Evolutionary conservation across 2,888 invertebrate genomes (phyloP).

Genomic region (Amblyjoppa proteus): DNA sequence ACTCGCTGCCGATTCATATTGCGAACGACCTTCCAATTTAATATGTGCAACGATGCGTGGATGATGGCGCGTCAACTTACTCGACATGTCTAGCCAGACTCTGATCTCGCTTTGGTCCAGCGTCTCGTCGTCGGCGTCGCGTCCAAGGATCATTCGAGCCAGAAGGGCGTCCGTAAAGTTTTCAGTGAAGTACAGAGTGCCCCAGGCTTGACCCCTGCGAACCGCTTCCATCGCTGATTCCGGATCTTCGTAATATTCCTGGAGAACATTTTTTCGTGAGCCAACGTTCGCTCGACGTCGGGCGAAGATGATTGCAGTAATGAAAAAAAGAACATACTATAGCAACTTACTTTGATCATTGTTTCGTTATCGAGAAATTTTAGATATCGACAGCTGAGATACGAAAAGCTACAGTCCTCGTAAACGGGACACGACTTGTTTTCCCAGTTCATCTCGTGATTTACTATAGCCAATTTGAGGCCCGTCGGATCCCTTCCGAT

Average conservation of each 20-base stretch:
- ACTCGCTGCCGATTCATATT: background rate
- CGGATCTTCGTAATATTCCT: conserved; percentile 89
- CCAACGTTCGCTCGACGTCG: background rate
- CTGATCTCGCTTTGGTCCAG: conserved; percentile 94
- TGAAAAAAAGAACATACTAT: conserved; percentile 2
- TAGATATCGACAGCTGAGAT: conserved; percentile 93
- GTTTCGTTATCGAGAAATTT: conserved; percentile 90
- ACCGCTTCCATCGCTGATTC: conserved; percentile 91
- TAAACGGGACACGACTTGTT: conserved; percentile 86
- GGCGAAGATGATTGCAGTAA: background rate
- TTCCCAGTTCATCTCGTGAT: conserved; percentile 88
- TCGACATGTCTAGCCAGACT: conserved; percentile 97
- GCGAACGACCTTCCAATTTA: background rate
- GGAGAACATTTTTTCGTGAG: conserved; percentile 34
- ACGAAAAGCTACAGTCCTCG: conserved; percentile 89
- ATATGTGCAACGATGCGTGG: background rate
- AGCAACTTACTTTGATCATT: conserved; percentile 87
- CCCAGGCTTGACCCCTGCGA: conserved; percentile 93
- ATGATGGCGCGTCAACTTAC: conserved; percentile 80
- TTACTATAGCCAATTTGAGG: conserved; percentile 92
- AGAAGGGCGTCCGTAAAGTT: conserved; percentile 96
- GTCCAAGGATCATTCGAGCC: conserved; percentile 92
- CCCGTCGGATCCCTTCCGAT: conserved; percentile 95
- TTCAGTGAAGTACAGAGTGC: conserved; percentile 94
- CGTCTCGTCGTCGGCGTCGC: conserved; percentile 94